Base-by-base conservation (phyloP, 1,140 invertebrate species). In the Meloidogyne hapla region DNA sequence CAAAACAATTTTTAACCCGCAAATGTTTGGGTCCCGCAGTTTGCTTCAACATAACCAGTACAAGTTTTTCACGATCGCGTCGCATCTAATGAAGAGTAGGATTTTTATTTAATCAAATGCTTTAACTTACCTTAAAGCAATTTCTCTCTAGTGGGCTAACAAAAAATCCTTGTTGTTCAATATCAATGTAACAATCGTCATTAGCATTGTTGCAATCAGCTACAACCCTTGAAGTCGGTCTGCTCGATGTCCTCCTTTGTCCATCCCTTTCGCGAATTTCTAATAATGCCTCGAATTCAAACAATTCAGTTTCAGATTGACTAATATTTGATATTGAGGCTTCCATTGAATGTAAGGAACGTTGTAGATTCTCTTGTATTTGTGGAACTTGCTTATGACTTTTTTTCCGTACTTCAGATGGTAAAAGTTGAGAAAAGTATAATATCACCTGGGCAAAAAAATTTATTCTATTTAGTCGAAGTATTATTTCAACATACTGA, bases 261-360 rank as follows among this genome's bases (percentile, higher is more conserved):
- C 48, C 48, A 56, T 56, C 48, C 18, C 48, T 56, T 56, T 56
- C 48, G 8, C 48, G 48, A 74, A 97, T 93, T 88, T 98, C 95
- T 80, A 98, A 89, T 66, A 91, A 92, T 28, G 94, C 93, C 88
- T 94, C 93, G 84, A 96, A 93, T 25, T 87, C 79, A 80, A 88
- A 89, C 26, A 85, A 73, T 92, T 90, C 69, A 10, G 10, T 33
- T 42, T 64, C 40, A 10, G 64, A 21, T 18, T 26, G 25, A 18
- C n/a, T 67, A 26, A 96, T 96, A 18, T 94, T 94, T 88, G 94
- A 94, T 2, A 93, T 92, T 88, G 96, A 96, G 87, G 93, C 94
- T 79, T 92, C 91, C 89, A 91, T 87, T 80, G 92, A 91, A 88
- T 91, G 91, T 18, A 90, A 91, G 45, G 92, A 91, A 91, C 92